phyloP scores from a whole-genome alignment of 2,113 vertebrate species.

The Laterallus jamaicensis region DNA sequence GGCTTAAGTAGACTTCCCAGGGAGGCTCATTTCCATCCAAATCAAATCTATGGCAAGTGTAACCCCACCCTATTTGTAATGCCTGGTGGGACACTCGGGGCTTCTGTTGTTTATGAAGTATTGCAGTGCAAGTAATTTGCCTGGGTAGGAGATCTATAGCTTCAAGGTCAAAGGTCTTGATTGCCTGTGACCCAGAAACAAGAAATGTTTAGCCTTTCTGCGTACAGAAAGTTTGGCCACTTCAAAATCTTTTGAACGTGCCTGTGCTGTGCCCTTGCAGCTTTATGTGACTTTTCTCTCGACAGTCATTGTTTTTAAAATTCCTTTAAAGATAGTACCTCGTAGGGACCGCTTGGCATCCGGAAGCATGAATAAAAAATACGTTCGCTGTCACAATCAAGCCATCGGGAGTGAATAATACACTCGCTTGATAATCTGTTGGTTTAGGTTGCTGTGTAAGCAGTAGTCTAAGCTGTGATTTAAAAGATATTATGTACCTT shows the following conservation, averaged over 20 bases:
- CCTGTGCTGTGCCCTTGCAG: constrained; percentile 2
- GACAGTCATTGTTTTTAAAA: neutral
- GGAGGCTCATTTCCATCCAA: constrained; percentile 59
- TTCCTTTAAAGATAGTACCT: neutral
- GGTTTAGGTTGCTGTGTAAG: neutral
- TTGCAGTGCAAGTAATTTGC: constrained; percentile 75
- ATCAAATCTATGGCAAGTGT: neutral
- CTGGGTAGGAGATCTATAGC: constrained; percentile 72
- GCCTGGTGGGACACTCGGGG: constrained; percentile 54
- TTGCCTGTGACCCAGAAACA: constrained; percentile 65
- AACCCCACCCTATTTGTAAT: constrained; percentile 51
- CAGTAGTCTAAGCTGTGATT: neutral
- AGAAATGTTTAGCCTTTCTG: constrained; percentile 57
- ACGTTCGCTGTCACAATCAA: neutral
- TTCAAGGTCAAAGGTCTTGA: constrained; percentile 54
- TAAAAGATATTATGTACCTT: neutral
- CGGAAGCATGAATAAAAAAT: neutral
- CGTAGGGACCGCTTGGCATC: neutral
- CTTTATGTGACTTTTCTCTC: neutral
- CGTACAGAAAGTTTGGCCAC: constrained; percentile 32
- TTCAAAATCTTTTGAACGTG: constrained; percentile 55
- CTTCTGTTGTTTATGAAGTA: constrained; percentile 72
- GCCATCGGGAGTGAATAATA: neutral
- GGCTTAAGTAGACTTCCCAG: constrained; percentile 43
- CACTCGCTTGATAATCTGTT: neutral